Evolutionary conservation across 1,140 invertebrate genomes (phyloP).

Genomic region (Diplogasteroides magnus): DNA sequence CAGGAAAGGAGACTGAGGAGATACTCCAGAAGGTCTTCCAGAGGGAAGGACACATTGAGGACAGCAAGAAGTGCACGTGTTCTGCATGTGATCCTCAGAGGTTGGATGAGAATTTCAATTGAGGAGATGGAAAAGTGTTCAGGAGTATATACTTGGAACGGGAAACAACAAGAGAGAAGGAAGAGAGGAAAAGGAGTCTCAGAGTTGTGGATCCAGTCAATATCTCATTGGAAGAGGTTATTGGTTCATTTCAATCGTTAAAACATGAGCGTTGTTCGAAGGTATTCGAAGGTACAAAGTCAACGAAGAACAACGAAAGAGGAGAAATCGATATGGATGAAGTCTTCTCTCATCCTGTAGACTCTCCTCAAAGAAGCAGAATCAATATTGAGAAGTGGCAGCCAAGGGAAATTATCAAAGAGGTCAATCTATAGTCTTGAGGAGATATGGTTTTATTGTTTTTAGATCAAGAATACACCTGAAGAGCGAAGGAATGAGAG

Average conservation of each 20-base stretch:
- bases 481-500: no score
- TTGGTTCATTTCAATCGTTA: no score
- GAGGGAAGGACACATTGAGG: not conserved
- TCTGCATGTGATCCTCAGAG: not conserved
- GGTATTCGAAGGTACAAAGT: not conserved
- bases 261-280: no score
- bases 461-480: no score
- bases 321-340: not conserved
- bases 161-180: not conserved
- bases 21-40: not conserved
- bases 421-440: no score
- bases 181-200: not conserved
- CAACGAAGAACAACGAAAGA: no score
- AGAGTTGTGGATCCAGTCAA: not conserved
- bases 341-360: not conserved
- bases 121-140: not conserved
- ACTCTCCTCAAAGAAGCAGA: not conserved
- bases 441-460: no score
- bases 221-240: not conserved
- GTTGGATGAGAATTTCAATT: not conserved
- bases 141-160: not conserved
- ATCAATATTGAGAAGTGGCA: not conserved
- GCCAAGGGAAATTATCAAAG: not conserved
- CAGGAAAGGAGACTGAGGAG: not conserved
- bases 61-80: not conserved